Base-by-base conservation (phyloP, 2,113 vertebrate genomes). In the Tachysurus vachellii region DNA sequence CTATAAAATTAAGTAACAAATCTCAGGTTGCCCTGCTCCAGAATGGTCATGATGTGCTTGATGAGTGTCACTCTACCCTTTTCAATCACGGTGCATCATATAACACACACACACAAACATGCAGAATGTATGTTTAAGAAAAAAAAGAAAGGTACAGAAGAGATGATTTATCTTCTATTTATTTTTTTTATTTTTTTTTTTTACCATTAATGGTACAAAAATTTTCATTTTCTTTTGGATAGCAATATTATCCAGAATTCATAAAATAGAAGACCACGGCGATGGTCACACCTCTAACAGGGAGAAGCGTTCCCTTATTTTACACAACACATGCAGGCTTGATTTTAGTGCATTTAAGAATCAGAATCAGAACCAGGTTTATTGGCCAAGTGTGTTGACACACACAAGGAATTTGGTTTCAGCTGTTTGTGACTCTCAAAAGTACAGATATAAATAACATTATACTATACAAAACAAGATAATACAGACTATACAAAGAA, bases 141-240 rank as follows among this genome's bases (percentile, higher is more conserved):
- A 28, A 17, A 56, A 28, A 68, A 61, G n/a, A 57, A 53, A 14
- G 47, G 53, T 86, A 56, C 81, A 56, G 28, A 73, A 77, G 79
- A 61, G 59, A 23, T 14, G 80, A 62, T 62, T 86, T 87, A 75
- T 80, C 82, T 54, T 87, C 71, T 21, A 44, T 85, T 2, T 12
- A 36, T 36, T 36, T 36, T 36, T 36, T 36, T 36, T 36, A n/a
- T n/a, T 36, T 54, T 86, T 87, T 64, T 80, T 85, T 54, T 87
- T 79, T 21, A 44, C 82, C 5, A 36, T 12, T 21, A 53, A 61
- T 56, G 17, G 47, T 68, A 68, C 70, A 59, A 68, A 80, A 80
- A 53, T 85, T 68, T 83, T 1, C 10, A 31, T 77, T 54, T 84
- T 82, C n/a, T 36, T 36, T 9, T 62, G 19, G 81, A 77, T 47